These are phyloP conservation scores for Exocentrus adspersus DNA, from an alignment of 2,888 invertebrate species.

Conservation along the genomic window DNA sequence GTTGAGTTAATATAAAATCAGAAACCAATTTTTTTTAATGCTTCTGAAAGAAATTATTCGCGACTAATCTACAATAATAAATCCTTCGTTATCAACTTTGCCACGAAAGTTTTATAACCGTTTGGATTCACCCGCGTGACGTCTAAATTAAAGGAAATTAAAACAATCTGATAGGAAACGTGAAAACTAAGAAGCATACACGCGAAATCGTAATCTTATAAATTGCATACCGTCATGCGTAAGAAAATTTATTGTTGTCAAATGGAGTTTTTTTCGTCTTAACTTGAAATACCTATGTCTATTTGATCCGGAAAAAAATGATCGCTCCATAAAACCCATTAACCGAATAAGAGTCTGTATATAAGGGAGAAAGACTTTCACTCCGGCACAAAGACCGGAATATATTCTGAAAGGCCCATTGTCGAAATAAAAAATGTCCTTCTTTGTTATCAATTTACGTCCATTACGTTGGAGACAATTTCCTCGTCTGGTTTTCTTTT, in stretches of 20 bases:
- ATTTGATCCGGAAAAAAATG: not conserved
- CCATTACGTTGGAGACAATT: constrained; percentile 37
- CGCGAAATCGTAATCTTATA: constrained; percentile 52
- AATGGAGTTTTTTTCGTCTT: too few relatives aligned
- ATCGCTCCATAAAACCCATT: constrained; percentile 17
- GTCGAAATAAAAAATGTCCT: constrained; percentile 23
- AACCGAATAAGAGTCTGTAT: constrained; percentile 1
- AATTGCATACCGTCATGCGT: too few relatives aligned
- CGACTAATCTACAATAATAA: too few relatives aligned
- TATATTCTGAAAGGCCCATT: constrained; percentile 9
- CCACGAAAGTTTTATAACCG: not conserved
- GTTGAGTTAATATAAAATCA: too few relatives aligned
- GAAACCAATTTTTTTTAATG: too few relatives aligned
- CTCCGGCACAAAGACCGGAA: constrained; percentile 10
- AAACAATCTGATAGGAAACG: constrained; percentile 54
- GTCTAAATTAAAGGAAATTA: constrained; percentile 51
- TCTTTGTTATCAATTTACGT: constrained; percentile 31
- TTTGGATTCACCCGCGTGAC: constrained; percentile 28
- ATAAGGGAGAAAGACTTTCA: not conserved
- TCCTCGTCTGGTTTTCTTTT: constrained; percentile 37
- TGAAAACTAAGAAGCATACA: constrained; percentile 49
- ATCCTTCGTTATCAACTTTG: not conserved
- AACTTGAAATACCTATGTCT: too few relatives aligned
- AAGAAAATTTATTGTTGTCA: too few relatives aligned
- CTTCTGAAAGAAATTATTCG: too few relatives aligned